Evolutionary conservation across 1,140 invertebrate species (phyloP).

Genomic region (Drosophila grimshawi): DNA sequence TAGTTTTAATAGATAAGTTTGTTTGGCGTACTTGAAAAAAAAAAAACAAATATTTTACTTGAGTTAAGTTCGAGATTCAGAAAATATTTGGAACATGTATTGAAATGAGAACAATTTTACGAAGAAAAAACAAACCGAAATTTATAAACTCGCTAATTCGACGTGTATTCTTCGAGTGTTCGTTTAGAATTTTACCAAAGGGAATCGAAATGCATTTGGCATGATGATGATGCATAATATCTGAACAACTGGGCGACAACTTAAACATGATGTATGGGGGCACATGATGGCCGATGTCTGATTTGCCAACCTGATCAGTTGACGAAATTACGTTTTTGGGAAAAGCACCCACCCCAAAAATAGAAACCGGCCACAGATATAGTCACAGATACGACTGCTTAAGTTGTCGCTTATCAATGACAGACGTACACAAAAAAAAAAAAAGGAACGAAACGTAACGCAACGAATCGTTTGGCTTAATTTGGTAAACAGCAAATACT

Average conservation of each 20-base stretch:
- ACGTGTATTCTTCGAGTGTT: background rate
- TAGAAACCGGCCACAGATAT: background rate
- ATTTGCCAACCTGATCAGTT: slow-evolving; percentile 17
- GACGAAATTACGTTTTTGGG: slow-evolving; percentile 25
- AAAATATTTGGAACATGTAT: too few relatives aligned
- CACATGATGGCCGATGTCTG: background rate
- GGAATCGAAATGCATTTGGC: slow-evolving; percentile 57
- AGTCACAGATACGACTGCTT: slow-evolving; percentile 15
- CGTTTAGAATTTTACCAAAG: slow-evolving; percentile 1
- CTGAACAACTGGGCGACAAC: slow-evolving; percentile 19
- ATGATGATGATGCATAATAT: slow-evolving; percentile 73
- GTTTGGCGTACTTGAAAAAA: too few relatives aligned
- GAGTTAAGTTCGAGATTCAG: background rate
- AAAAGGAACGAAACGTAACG: background rate
- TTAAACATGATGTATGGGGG: slow-evolving; percentile 28
- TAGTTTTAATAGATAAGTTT: too few relatives aligned
- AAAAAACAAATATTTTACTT: too few relatives aligned
- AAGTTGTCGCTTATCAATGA: slow-evolving; percentile 30
- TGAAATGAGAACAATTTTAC: too few relatives aligned
- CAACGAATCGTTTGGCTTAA: background rate
- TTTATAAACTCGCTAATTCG: background rate
- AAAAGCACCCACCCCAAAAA: background rate
- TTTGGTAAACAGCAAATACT: slow-evolving; percentile 7
- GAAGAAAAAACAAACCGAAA: too few relatives aligned
- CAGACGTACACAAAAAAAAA: background rate